Evolutionary conservation across 2,113 vertebrate species (phyloP).

Genomic region (Oxygymnocypris stewartii): DNA sequence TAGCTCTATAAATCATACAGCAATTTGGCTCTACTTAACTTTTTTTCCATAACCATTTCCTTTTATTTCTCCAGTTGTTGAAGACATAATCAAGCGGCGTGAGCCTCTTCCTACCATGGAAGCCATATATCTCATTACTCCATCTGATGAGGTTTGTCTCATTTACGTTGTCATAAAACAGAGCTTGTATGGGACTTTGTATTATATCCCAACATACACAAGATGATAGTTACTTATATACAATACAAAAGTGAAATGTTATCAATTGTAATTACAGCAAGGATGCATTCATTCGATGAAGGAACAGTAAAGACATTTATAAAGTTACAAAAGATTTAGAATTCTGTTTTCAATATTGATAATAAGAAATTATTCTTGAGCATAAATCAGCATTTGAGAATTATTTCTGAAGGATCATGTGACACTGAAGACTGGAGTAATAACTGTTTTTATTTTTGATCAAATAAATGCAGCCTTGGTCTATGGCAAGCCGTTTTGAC

Average conservation of each 20-base stretch:
- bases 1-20: background rate
- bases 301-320: background rate
- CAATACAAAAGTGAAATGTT: background rate
- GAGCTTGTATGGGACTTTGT: background rate
- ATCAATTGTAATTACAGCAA: background rate
- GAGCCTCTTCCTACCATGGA: constrained; percentile 96
- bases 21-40: background rate
- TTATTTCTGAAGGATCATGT: background rate
- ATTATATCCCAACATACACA: background rate
- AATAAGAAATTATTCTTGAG: background rate
- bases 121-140: constrained; percentile 96
- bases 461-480: background rate
- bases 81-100: constrained; percentile 91
- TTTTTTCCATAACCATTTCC: background rate
- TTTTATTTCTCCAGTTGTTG: constrained; percentile 80
- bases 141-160: constrained; percentile 84
- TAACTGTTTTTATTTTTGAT: background rate
- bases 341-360: background rate
- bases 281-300: background rate
- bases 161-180: background rate
- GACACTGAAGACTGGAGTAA: background rate
- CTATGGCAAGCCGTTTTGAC: too few relatives aligned
- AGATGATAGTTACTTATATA: background rate
- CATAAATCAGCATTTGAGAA: background rate
- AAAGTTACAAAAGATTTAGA: background rate